Evolutionary conservation across 2,113 vertebrate species (phyloP).

Genomic region (Acrocephalus kingi): DNA sequence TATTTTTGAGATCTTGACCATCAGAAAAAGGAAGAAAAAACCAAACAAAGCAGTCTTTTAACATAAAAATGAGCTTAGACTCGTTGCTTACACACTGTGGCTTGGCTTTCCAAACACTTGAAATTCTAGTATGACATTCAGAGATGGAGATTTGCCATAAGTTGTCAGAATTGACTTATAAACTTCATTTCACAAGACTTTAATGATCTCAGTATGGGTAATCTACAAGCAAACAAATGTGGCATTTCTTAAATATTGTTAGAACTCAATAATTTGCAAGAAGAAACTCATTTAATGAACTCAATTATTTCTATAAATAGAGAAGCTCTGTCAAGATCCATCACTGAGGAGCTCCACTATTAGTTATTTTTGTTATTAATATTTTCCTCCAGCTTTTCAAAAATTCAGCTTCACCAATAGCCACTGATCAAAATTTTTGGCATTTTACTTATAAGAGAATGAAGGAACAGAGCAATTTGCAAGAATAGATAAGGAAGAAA

Average conservation of each 20-base stretch:
- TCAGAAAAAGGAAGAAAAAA: background rate
- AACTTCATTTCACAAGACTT: background rate
- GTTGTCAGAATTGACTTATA: background rate
- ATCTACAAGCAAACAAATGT: background rate
- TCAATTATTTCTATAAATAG: background rate
- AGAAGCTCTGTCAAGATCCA: background rate
- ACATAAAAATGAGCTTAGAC: background rate
- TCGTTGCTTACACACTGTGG: background rate
- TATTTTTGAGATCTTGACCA: background rate
- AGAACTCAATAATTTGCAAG: background rate
- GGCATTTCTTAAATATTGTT: background rate
- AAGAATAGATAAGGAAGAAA: background rate
- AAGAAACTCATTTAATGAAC: background rate
- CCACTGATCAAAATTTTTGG: background rate
- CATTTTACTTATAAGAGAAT: background rate
- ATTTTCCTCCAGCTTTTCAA: background rate
- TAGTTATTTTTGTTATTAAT: background rate
- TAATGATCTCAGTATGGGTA: background rate
- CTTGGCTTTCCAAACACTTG: background rate
- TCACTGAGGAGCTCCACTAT: background rate
- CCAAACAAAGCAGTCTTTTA: accelerated
- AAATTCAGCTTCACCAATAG: background rate
- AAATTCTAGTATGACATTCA: background rate
- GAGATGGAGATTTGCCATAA: background rate
- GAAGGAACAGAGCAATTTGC: background rate